phyloP scores from a whole-genome alignment of 2,888 invertebrate genomes.

The Oxycera nigricornis region DNA sequence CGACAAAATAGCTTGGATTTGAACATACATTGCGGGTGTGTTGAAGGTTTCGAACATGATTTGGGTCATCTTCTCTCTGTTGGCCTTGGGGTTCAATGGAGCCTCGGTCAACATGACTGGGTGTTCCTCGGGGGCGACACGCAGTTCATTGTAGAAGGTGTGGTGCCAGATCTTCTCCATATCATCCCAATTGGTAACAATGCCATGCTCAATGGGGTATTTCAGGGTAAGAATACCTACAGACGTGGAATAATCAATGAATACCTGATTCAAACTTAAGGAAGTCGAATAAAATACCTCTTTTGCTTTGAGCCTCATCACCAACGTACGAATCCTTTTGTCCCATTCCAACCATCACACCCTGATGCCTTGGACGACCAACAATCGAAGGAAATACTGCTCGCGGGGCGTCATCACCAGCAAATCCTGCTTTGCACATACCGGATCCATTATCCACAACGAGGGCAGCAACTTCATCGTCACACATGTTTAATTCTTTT shows the following conservation, averaged over 20 bases:
- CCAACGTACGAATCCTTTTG: slow-evolving; percentile 97
- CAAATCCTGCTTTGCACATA: slow-evolving; percentile 90
- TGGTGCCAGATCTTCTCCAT: slow-evolving; percentile 73
- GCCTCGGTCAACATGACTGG: slow-evolving; percentile 88
- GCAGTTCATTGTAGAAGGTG: not conserved
- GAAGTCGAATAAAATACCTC: no score
- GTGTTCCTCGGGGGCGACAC: slow-evolving; percentile 61
- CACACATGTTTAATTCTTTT: slow-evolving; percentile 90
- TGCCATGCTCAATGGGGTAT: slow-evolving; percentile 97
- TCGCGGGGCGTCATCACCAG: slow-evolving; percentile 87
- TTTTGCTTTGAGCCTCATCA: slow-evolving; percentile 77
- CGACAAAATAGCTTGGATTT: slow-evolving; percentile 89
- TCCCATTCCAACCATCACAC: slow-evolving; percentile 97
- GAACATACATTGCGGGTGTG: slow-evolving; percentile 92
- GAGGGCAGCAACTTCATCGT: slow-evolving; percentile 94
- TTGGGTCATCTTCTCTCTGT: not conserved
- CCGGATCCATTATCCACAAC: slow-evolving; percentile 68
- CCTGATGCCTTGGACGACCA: slow-evolving; percentile 87
- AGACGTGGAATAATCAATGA: no score
- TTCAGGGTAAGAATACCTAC: slow-evolving; percentile 95
- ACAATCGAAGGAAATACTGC: slow-evolving; percentile 90
- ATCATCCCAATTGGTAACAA: slow-evolving; percentile 98
- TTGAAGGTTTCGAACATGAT: slow-evolving; percentile 62
- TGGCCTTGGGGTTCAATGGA: slow-evolving; percentile 67
- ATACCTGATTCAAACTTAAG: no score